These are phyloP conservation scores for Ptychobarbus kaznakovi DNA, from an alignment of 2,797 vertebrate genomes.

Conservation along the genomic window DNA sequence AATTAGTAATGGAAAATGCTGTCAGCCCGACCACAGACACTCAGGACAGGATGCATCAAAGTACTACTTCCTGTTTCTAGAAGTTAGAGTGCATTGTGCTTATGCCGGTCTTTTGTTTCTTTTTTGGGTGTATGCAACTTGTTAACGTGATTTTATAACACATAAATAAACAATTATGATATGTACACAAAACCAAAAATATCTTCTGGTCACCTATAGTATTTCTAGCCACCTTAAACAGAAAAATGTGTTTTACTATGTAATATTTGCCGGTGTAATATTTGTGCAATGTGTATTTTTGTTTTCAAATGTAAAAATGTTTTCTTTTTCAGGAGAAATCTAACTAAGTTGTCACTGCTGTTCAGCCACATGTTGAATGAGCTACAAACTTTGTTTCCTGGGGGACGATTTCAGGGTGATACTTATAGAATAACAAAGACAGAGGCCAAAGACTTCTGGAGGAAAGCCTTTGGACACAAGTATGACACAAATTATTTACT, in stretches of 20 bases:
- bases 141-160: neutral
- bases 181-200: neutral
- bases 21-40: conserved; percentile 43
- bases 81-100: conserved; percentile 33
- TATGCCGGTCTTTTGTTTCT: conserved; percentile 2
- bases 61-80: conserved; percentile 62
- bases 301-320: neutral
- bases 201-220: neutral
- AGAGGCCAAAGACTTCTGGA: conserved; percentile 85
- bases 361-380: conserved; percentile 90
- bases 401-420: conserved; percentile 79
- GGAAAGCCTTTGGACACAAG: conserved; percentile 77
- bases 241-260: neutral
- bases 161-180: neutral
- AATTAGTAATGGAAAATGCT: conserved; percentile 63
- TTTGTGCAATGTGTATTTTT: neutral
- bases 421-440: conserved; percentile 76
- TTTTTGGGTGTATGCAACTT: neutral
- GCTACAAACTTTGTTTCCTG: conserved; percentile 80
- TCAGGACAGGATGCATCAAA: conserved; percentile 65
- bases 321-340: conserved; percentile 77
- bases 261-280: neutral
- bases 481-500: conserved; percentile 65
- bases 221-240: neutral
- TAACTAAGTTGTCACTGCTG: conserved; percentile 87